Evolutionary conservation across 2,888 invertebrate species (phyloP).

Genomic region (Platerodrilus igneus): DNA sequence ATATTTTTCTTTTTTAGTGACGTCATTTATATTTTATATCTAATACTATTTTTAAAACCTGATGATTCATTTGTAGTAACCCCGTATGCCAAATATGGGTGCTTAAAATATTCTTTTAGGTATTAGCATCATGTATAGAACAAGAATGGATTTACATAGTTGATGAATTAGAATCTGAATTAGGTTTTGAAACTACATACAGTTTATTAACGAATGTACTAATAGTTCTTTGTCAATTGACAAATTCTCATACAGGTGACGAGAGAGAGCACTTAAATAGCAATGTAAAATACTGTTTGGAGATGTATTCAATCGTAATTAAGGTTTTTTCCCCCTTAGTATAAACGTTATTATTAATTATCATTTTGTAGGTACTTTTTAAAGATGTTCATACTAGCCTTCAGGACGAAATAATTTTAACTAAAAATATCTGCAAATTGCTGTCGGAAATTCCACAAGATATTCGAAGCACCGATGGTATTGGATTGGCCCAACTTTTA

Average conservation of each 20-base stretch:
- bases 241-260: conserved; percentile 31
- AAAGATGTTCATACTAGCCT: conserved; percentile 18
- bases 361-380: conserved; percentile 23
- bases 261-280: conserved; percentile 24
- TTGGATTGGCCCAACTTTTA: conserved; percentile 36
- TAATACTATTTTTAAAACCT: too few relatives aligned
- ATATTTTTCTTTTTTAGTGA: too few relatives aligned
- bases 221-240: conserved; percentile 38
- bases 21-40: too few relatives aligned
- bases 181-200: conserved; percentile 29
- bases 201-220: conserved; percentile 36
- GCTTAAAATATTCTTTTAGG: too few relatives aligned
- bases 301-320: conserved; percentile 35
- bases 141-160: conserved; percentile 38
- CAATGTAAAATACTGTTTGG: conserved; percentile 37
- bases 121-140: conserved; percentile 37
- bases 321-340: conserved; percentile 29
- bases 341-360: conserved; percentile 5
- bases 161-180: conserved; percentile 28
- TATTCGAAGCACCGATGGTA: conserved; percentile 36
- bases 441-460: conserved; percentile 35
- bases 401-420: conserved; percentile 31
- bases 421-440: conserved; percentile 35
- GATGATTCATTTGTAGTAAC: too few relatives aligned
- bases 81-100: too few relatives aligned